Evolutionary conservation across 2,888 invertebrate species (phyloP), one percentile per base, ranked within the genome.

Genomic region (Hoplodrina ambigua): DNA sequence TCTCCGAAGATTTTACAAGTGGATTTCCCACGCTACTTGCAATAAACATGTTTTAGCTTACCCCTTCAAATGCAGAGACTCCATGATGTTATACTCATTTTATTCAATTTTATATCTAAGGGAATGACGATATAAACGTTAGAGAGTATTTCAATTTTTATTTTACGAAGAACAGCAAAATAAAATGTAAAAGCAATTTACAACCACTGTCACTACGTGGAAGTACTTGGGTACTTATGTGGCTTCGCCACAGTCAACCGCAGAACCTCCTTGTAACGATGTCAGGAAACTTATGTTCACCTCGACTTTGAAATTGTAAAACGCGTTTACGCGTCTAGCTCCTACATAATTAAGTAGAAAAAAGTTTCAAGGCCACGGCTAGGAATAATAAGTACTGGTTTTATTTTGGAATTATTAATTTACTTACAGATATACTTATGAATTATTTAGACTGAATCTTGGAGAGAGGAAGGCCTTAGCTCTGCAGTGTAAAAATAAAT

Each of bases 291-390:
- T 63, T 61, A 19, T 41, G 50, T 54, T 41, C 46, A 50, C 30
- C 41, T 50, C 52, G 49, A 67, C n/a, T 59, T 56, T 53, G 59
- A 73, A 76, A 73, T 67, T 67, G 37, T 78, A 37, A 62, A 62
- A 72, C 59, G 60, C 33, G 49, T 41, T 44, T 44, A 46, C 30
- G 41, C 30, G 41, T 50, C 58, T 59, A 13, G 30, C 50, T 65
- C 25, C 25, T 61, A 19, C 37, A 77, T 77, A 63, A 77, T 60
- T 74, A 41, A 70, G n/a, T 30, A 6, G 17, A 17, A 37, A 56
- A 76, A 72, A 76, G 19, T 70, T 52, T 46, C 77, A 71, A 63
- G 78, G 72, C 59, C n/a, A 56, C 44, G 44, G 50, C 44, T 44
- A 63, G 46, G 41, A 53, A 50, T 75, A 50, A 59, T 59, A 60